Base-by-base conservation (phyloP, 2,113 vertebrate species). In the Theristicus caerulescens region DNA sequence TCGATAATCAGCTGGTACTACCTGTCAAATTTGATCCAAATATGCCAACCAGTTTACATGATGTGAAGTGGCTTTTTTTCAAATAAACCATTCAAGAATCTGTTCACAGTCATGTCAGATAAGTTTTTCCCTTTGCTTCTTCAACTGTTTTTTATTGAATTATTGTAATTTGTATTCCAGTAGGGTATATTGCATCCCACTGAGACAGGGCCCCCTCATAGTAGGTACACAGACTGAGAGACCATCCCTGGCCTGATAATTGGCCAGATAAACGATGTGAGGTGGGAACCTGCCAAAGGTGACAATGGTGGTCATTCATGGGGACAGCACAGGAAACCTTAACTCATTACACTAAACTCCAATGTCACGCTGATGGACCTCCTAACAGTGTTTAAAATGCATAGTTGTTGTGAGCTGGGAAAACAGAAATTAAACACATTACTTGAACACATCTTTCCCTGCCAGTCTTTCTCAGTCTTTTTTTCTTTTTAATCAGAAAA, bases 1-100 rank as follows among this genome's bases (percentile, higher is more conserved):
- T 62, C 19, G 51, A 7, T 85, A 74, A 62, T 85, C 0, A 0
- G 2, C n/a, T 51, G 14, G 7, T 34, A 62, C 4, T 27, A 15
- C 40, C 5, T 36, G 5, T 25, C 62, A 92, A 67, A 76, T 67
- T 85, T 58, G 9, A 78, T 62, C 7, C 9, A 58, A 32, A 69
- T n/a, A 58, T 93, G 34, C 34, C 46, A 49, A 10, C 5, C 2
- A 3, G 16, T 70, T 84, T 81, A 65, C 10, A 25, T 36, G 6
- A 71, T 51, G 2, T 57, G 40, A 90, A 72, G 21, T 58, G 20
- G 6, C 5, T 38, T 47, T 77, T 66, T 88, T 61, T 3, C 15
- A 90, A 76, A 64, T 29, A 85, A 95, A 59, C 5, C 4, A 20
- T 80, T 57, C 4, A 27, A 65, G n/a, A 69, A 65, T 54, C 26